Percentiles rank a stretch among this genome's conserved stretches.
Evolutionary conservation across 2,888 invertebrate species (phyloP).

Genomic region (Amphipyra berbera): DNA sequence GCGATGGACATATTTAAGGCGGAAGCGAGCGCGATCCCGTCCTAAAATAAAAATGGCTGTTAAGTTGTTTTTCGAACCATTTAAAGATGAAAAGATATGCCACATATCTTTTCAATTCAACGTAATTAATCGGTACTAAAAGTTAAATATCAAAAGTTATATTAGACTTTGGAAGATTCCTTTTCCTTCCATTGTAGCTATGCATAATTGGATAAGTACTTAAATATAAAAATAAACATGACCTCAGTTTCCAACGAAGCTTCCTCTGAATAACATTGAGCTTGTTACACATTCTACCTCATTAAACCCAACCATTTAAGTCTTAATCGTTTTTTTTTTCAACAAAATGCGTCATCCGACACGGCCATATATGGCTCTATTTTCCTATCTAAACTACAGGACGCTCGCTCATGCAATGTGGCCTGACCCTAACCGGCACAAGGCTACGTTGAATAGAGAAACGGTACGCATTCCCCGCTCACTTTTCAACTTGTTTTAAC

Average conservation of each 20-base stretch:
- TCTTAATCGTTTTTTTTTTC: conserved; percentile 16
- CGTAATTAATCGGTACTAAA: too few relatives aligned
- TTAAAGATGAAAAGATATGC: too few relatives aligned
- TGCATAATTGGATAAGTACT: too few relatives aligned
- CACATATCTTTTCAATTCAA: too few relatives aligned
- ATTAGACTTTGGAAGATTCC: too few relatives aligned
- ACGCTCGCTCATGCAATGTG: conserved; percentile 12
- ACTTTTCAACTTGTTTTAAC: conserved; percentile 41
- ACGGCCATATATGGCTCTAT: neutral
- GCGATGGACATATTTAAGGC: neutral
- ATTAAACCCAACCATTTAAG: conserved; percentile 19
- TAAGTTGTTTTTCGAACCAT: too few relatives aligned
- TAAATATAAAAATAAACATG: neutral
- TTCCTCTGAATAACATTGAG: conserved; percentile 22
- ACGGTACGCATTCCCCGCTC: conserved; percentile 36
- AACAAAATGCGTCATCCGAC: neutral
- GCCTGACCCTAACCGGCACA: conserved; percentile 28
- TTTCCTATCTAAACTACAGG: neutral
- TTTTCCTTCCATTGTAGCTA: too few relatives aligned
- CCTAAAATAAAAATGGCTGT: too few relatives aligned
- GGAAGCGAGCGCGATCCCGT: conserved; percentile 5
- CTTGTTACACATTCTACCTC: conserved; percentile 40
- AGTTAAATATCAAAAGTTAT: too few relatives aligned
- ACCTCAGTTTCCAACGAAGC: neutral
- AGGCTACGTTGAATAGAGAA: conserved; percentile 44